Evolutionary conservation across 2,113 vertebrate species (phyloP), one percentile per base, ranked within the genome.

Genomic region (Nasalis larvatus): DNA sequence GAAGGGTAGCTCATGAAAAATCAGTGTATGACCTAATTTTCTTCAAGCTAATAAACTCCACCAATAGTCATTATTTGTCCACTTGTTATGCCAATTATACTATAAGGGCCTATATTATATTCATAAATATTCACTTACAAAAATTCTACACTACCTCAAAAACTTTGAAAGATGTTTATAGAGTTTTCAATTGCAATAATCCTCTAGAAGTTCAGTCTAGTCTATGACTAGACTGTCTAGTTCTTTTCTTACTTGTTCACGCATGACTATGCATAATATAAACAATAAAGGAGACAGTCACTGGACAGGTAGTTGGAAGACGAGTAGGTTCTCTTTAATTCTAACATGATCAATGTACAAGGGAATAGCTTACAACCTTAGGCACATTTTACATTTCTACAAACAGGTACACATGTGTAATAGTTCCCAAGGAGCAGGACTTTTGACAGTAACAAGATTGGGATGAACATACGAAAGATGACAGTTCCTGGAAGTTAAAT

Each of bases 61-160:
- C 18, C 76, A 81, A 87, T 6, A 93, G 20, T 76, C 60, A 93
- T 56, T 68, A 35, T 47, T 37, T 91, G 49, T 71, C 71, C 56
- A 69, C 17, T 83, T 96, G 71, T 73, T 92, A 93, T 66, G 80
- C 1, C 30, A 95, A 40, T 76, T 81, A 96, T 49, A 86, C n/a
- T 69, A 3, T 20, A 73, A 77, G 11, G 14, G 25, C 21, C 10
- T 87, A 93, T 0, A 32, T 30, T 27, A 77, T 21, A 76, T 81
- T 74, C 14, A 90, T 77, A 96, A 82, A 58, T 66, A 89, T 35
- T 71, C 8, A 86, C 40, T 80, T 74, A 77, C 11, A 78, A 74
- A 95, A 87, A 81, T 80, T 94, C 18, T 78, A 76, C n/a, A 80
- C 27, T 84, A 76, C 18, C 45, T 84, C 35, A 90, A 95, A 94